Evolutionary conservation across 2,888 invertebrate genomes (phyloP), one percentile per base, ranked within the genome.

Genomic region (Formica aserva): DNA sequence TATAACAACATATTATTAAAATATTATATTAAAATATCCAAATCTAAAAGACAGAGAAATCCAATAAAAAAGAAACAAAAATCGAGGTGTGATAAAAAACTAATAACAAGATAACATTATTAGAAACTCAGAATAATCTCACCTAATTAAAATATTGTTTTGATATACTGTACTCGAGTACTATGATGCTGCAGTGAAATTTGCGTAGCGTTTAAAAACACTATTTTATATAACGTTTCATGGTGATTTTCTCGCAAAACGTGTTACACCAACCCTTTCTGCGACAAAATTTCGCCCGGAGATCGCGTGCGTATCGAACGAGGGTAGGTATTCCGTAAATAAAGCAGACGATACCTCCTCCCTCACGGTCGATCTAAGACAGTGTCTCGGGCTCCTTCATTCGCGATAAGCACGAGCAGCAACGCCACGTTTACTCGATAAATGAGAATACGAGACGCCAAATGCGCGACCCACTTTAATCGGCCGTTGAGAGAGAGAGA

Each of bases 301-400:
- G 29, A 77, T 77, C 52, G 76, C 76, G 76, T 52, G 76, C 76
- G 76, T 66, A 45, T 41, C 67, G 38, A 77, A 15, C 55, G 67
- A 77, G 29, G 48, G 48, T 18, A 77, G 29, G 55, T 38, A 67
- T 55, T 55, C 38, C 76, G 32, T 57, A 77, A 77, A 67, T 77
- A 77, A 77, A 67, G 41, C 77, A 11, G 77, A 57, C 67, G 9
- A 77, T 29, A 22, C 69, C 41, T 41, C 69, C 41, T 57, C 13
- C 69, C 41, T 32, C 29, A 11, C 26, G 41, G 22, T 57, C 71
- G 71, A 78, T 60, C 32, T 48, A 78, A 52, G 45, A 78, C 45
- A 26, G 60, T n/a, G 52, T 65, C 77, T 55, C 67, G 67, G 55
- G 35, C 9, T 55, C 52, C 26, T 78, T 60, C 13, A 18, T 26